A percentile compares a stretch with the other conserved stretches of the same genome.
These are phyloP conservation scores for Oreochromis mossambicus DNA, from an alignment of 2,797 vertebrate genomes.

Conservation along the genomic window DNA sequence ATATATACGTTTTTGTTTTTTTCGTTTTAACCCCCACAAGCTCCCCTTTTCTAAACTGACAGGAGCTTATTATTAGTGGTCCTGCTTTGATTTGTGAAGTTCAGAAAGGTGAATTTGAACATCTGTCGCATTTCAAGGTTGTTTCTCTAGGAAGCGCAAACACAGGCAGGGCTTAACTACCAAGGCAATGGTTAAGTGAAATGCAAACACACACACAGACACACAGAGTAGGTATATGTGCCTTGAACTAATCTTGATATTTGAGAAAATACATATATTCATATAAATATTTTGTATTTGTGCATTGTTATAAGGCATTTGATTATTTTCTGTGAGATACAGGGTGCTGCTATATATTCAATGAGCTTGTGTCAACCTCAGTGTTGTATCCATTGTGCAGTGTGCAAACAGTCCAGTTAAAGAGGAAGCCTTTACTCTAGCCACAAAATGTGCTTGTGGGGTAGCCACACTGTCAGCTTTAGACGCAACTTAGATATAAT, in stretches of 20 bases:
- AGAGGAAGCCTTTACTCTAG: background rate
- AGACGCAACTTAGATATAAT: background rate
- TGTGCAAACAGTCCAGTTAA: background rate
- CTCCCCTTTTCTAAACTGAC: conserved; percentile 59
- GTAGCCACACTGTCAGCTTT: conserved; percentile 2
- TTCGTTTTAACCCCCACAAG: conserved; percentile 27
- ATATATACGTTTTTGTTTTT: background rate
- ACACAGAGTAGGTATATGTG: background rate
- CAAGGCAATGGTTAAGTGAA: conserved; percentile 40
- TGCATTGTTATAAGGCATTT: background rate
- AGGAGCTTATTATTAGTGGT: conserved; percentile 67
- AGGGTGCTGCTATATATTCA: background rate
- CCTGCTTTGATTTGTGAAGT: conserved; percentile 77
- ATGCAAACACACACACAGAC: background rate
- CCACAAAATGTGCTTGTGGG: conserved; percentile 5
- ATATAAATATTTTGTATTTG: background rate
- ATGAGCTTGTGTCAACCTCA: background rate
- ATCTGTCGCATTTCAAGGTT: conserved; percentile 74
- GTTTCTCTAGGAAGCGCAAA: conserved; percentile 52
- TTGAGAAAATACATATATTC: background rate
- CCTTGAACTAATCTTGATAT: background rate
- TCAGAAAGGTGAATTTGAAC: conserved; percentile 71
- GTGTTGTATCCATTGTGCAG: background rate
- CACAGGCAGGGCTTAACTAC: conserved; percentile 33
- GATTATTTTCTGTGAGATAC: background rate